These are phyloP conservation scores for Lutjanus campechanus DNA, from an alignment of 2,797 vertebrate species.

Conservation along the genomic window DNA sequence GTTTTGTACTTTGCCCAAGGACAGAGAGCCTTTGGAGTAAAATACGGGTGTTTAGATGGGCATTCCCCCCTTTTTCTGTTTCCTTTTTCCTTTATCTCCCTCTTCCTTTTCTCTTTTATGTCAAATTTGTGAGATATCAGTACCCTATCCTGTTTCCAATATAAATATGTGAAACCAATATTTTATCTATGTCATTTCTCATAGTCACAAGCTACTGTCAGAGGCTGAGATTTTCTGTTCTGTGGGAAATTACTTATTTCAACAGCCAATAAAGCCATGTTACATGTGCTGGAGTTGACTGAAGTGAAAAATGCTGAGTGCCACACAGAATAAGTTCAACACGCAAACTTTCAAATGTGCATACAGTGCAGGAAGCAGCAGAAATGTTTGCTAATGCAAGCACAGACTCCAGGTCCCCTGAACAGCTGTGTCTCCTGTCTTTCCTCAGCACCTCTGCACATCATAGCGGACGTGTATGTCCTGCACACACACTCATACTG, in stretches of 20 bases:
- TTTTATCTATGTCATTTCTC: background rate
- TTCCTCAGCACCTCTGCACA: conserved; percentile 64
- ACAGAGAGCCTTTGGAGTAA: no score
- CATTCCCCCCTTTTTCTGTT: no score
- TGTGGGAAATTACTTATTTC: background rate
- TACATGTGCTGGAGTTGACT: conserved; percentile 19
- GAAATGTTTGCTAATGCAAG: conserved; percentile 63
- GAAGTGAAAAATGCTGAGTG: conserved; percentile 56
- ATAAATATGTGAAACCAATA: no score
- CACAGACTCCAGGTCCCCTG: conserved; percentile 44
- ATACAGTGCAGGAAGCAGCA: conserved; percentile 60
- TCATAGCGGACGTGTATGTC: conserved; percentile 28
- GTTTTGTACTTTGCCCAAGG: no score
- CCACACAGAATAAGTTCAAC: conserved; percentile 39
- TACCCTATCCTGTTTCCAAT: no score
- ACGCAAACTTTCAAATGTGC: conserved; percentile 62
- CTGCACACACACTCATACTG: conserved; percentile 9
- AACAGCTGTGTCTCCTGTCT: conserved; percentile 71
- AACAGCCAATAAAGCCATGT: conserved; percentile 1
- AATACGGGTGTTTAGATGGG: no score
- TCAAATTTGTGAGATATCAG: no score
- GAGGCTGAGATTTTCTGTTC: background rate
- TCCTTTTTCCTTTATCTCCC: no score
- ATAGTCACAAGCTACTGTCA: background rate
- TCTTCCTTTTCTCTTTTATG: no score